Percentiles rank a stretch among this genome's conserved stretches.
Evolutionary conservation across 2,797 vertebrate genomes (phyloP).

Genomic region (Sternotherus odoratus): DNA sequence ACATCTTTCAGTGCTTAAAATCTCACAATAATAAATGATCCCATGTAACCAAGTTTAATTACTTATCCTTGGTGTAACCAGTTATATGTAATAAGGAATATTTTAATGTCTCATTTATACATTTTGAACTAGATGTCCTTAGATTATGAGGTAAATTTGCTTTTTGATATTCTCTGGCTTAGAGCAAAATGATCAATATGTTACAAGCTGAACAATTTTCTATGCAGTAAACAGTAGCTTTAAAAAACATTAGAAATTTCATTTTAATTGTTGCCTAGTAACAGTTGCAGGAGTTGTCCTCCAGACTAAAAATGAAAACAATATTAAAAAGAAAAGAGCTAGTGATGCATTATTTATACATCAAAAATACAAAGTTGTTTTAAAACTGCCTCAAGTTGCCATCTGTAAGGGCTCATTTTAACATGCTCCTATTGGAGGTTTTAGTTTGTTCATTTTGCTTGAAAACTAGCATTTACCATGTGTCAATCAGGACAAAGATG

Average conservation of each 20-base stretch:
- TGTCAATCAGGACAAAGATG: neutral
- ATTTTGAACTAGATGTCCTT: neutral
- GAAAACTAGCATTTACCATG: neutral
- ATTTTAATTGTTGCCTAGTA: slow-evolving; percentile 81
- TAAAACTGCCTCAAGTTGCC: neutral
- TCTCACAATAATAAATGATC: neutral
- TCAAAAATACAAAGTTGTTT: slow-evolving; percentile 47
- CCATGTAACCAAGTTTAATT: neutral
- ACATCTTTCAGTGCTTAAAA: neutral
- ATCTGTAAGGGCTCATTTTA: slow-evolving; percentile 20
- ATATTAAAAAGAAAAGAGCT: slow-evolving; percentile 18
- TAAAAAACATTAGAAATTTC: slow-evolving; percentile 55
- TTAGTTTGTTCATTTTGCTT: neutral
- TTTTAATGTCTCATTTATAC: neutral
- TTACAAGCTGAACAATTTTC: slow-evolving; percentile 27
- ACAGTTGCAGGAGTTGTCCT: slow-evolving; percentile 65
- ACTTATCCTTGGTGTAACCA: neutral
- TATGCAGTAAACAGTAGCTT: slow-evolving; percentile 61
- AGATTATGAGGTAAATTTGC: neutral
- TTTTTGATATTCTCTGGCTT: neutral
- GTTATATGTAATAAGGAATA: neutral
- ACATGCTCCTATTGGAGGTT: slow-evolving; percentile 9
- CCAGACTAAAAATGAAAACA: slow-evolving; percentile 54
- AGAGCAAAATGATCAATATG: neutral
- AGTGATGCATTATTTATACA: slow-evolving; percentile 1